Conservation (phyloP, 2,113 vertebrate genomes). For the Dasypus novemcinctus region DNA sequence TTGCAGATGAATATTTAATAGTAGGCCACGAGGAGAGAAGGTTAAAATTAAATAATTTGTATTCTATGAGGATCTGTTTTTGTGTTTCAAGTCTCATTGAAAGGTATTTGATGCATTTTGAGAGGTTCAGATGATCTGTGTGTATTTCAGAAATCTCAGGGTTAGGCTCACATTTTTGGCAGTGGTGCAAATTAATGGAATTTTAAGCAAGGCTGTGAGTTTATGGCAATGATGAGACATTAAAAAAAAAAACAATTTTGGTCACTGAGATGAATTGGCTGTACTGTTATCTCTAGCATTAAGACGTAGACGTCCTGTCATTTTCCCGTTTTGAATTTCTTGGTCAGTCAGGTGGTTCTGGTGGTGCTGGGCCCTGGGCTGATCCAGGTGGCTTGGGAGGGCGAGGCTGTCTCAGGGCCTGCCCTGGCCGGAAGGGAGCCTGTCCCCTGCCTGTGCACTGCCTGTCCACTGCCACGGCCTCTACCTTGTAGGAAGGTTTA, state of each 20-base stretch:
- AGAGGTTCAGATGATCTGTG: constrained; percentile 13
- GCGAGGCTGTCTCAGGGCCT: background rate
- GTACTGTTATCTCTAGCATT: background rate
- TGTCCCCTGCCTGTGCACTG: background rate
- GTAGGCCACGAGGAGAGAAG: background rate
- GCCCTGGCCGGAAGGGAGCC: background rate
- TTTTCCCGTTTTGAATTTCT: background rate
- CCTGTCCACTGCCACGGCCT: too few species aligned
- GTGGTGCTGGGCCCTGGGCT: background rate
- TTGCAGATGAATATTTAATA: constrained; percentile 33
- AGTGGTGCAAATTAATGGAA: constrained; percentile 43
- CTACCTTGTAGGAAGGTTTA: background rate
- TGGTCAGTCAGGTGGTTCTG: constrained; percentile 10
- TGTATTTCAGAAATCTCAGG: constrained; percentile 45
- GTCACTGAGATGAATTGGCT: background rate
- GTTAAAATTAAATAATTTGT: constrained; percentile 42
- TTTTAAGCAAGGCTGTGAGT: constrained; percentile 42
- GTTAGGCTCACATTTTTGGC: constrained; percentile 54
- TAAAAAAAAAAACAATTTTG: background rate
- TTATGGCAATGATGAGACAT: constrained; percentile 22
- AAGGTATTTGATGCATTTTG: constrained; percentile 1
- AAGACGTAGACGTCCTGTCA: background rate
- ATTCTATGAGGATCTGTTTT: background rate
- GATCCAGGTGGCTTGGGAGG: background rate
- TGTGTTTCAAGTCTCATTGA: background rate